Evolutionary conservation across 2,113 vertebrate species (phyloP), one percentile per base, ranked within the genome.

Genomic region (Eretmochelys imbricata): DNA sequence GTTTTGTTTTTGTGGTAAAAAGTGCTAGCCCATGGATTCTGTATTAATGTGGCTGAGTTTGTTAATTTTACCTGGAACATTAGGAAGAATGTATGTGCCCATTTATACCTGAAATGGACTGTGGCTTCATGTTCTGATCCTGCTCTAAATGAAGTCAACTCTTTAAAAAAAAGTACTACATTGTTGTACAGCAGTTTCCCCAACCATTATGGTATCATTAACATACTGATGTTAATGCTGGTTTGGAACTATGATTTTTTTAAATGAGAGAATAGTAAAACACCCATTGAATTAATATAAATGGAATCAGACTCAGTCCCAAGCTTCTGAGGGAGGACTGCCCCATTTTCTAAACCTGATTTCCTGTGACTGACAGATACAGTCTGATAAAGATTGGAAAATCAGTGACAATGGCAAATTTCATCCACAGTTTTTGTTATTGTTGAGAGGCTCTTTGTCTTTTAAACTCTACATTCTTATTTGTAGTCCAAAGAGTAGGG

Each of bases 311-410:
- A 72, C 27, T 90, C 62, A 38, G 49, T 14, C 80, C 19, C 55
- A 78, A 69, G 27, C 46, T 91, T 69, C 48, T 94, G 46, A 59
- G 79, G 50, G 72, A 76, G 17, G 29, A 57, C 62, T 51, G 46
- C 49, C 27, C 13, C 57, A 57, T 87, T 87, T 91, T 62, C n/a
- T 87, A 82, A 46, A 82, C 80, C n/a, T 82, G 82, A 91, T 83
- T 83, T 91, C 51, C 75, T 87, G 20, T 6, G 1, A n/a, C n/a
- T 1, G 8, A 81, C 65, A 82, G 6, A 79, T 38, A 75, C 10
- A 86, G 4, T 0, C 16, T 50, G 81, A 80, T 20, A 62, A 22
- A 92, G 81, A 87, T 6, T 0, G 0, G 84, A 85, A 35, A 57
- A 81, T 0, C 83, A 29, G 7, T 78, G 54, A 5, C 51, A 20